Percentiles rank a stretch among this genome's conserved stretches.
Evolutionary conservation across 1,140 invertebrate species (phyloP).

Genomic region (Pemphigus obesinymphae): DNA sequence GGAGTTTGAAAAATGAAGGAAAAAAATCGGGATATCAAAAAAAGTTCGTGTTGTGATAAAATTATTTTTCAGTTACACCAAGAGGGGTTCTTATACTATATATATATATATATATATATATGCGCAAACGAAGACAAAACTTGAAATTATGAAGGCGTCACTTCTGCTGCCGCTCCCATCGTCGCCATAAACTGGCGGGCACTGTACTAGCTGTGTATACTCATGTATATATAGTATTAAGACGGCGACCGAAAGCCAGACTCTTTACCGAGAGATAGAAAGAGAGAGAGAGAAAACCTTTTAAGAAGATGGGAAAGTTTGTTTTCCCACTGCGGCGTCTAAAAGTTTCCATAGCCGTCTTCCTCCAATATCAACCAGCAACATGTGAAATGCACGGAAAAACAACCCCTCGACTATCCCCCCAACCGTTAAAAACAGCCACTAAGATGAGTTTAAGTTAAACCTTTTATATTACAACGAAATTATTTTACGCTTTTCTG

Average conservation of each 20-base stretch:
- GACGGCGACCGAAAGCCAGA: neutral
- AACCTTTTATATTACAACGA: constrained; percentile 29
- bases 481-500: constrained; percentile 37
- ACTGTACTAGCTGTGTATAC: neutral
- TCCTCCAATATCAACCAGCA: neutral
- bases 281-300: constrained; percentile 25
- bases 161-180: neutral
- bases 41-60: neutral
- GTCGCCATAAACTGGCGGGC: neutral
- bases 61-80: neutral
- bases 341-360: neutral
- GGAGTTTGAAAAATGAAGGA: neutral
- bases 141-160: constrained; percentile 7
- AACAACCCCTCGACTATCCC: neutral
- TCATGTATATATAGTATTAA: neutral
- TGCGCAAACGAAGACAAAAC: neutral
- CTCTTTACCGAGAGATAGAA: too few species aligned
- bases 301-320: constrained; percentile 36
- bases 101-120: neutral
- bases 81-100: neutral
- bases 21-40: neutral
- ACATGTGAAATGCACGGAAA: constrained; percentile 18
- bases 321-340: constrained; percentile 27
- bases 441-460: constrained; percentile 34
- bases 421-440: neutral